Evolutionary conservation across 1,140 invertebrate species (phyloP).

Genomic region (Hetaerina americana): DNA sequence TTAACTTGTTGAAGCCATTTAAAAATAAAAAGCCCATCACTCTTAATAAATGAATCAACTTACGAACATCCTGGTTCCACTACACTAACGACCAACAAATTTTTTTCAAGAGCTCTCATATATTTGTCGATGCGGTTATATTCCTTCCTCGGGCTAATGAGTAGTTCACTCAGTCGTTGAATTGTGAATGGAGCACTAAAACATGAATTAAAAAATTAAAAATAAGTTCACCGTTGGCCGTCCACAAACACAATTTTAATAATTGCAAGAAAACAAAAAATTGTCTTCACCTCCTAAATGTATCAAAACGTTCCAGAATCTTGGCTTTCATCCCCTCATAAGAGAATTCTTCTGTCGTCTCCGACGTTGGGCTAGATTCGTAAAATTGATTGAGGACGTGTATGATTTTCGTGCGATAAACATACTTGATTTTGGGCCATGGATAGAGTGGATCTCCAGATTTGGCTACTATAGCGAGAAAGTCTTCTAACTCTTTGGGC

Average conservation of each 20-base stretch:
- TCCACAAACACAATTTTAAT: neutral
- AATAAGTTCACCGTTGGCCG: neutral
- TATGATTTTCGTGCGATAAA: conserved; percentile 77
- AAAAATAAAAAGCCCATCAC: too few species aligned
- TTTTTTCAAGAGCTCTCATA: conserved; percentile 88
- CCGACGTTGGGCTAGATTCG: conserved; percentile 56
- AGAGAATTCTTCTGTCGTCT: conserved; percentile 73
- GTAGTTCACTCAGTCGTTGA: conserved; percentile 85
- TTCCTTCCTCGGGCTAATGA: conserved; percentile 81
- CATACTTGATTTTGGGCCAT: conserved; percentile 73
- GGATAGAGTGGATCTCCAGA: conserved; percentile 90
- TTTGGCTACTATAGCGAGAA: conserved; percentile 78
- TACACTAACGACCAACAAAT: conserved; percentile 89
- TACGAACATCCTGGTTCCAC: conserved; percentile 47
- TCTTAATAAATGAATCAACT: too few species aligned
- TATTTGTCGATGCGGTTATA: conserved; percentile 94
- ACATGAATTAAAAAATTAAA: conserved; percentile 29
- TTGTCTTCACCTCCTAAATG: conserved; percentile 31
- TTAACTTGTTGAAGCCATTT: too few species aligned
- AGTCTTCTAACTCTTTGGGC: conserved; percentile 80
- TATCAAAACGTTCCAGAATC: conserved; percentile 70
- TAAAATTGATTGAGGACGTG: conserved; percentile 78
- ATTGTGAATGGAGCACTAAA: conserved; percentile 90
- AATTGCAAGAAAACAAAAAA: neutral
- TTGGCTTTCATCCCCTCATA: conserved; percentile 79